Percentiles rank a stretch among this genome's conserved stretches.
Conservation (phyloP, 1,140 invertebrate genomes). For the Myzus persicae region DNA sequence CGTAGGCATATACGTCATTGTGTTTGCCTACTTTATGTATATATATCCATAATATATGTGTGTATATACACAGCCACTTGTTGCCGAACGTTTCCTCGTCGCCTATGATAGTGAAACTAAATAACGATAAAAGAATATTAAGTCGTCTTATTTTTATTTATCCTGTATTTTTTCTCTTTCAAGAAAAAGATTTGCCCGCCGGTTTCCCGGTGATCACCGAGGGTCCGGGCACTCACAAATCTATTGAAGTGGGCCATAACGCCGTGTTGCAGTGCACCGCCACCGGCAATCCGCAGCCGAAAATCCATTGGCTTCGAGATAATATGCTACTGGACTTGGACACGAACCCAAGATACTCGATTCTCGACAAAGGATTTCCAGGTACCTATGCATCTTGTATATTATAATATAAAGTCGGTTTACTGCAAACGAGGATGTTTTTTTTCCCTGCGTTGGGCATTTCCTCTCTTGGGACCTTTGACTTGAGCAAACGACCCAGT, state of each 20-base stretch:
- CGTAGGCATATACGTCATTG: background rate
- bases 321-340: slow-evolving; percentile 85
- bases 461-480: slow-evolving; percentile 18
- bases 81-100: background rate
- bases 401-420: slow-evolving; percentile 42
- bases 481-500: slow-evolving; percentile 25
- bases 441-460: background rate
- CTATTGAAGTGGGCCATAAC: slow-evolving; percentile 94
- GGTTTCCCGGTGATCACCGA: slow-evolving; percentile 92
- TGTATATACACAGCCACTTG: background rate
- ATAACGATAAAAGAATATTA: background rate
- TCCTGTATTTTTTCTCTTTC: slow-evolving; percentile 63
- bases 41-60: background rate
- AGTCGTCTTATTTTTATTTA: slow-evolving; percentile 21
- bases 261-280: slow-evolving; percentile 88
- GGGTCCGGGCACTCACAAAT: slow-evolving; percentile 80
- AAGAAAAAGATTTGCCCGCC: slow-evolving; percentile 83
- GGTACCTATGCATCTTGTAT: slow-evolving; percentile 67
- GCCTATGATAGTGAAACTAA: background rate
- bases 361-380: slow-evolving; percentile 77
- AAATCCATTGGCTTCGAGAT: slow-evolving; percentile 92
- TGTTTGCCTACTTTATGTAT: background rate
- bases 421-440: slow-evolving; percentile 32
- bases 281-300: slow-evolving; percentile 82
- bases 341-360: slow-evolving; percentile 82